These are phyloP conservation scores for Leucopsar rothschildi DNA, from an alignment of 2,113 vertebrate species.

Conservation along the genomic window DNA sequence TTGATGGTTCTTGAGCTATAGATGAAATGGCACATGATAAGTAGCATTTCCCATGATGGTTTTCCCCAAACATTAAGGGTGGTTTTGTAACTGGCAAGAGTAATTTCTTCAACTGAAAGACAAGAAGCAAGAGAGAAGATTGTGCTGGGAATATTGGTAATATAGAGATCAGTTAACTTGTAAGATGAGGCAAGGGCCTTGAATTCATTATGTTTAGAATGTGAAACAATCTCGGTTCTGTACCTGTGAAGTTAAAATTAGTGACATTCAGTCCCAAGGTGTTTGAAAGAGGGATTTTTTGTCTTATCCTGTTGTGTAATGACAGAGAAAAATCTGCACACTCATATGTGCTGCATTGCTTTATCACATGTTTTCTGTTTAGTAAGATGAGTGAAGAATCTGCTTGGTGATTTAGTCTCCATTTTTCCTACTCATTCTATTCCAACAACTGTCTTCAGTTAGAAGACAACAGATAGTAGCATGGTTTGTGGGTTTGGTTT, in stretches of 20 bases:
- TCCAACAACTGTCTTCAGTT: background rate
- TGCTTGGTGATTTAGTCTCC: background rate
- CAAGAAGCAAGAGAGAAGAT: background rate
- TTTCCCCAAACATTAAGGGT: background rate
- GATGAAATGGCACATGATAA: background rate
- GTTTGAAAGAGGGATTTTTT: background rate
- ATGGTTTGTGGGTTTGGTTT: accelerated
- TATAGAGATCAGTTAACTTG: accelerated
- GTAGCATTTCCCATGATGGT: accelerated
- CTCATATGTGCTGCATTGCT: background rate
- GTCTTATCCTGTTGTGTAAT: background rate
- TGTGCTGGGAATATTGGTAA: background rate
- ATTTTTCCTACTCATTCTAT: background rate
- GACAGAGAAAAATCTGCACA: background rate
- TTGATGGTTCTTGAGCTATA: background rate
- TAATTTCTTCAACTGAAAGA: background rate
- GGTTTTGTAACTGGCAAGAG: background rate
- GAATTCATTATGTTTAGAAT: background rate
- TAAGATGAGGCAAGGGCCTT: background rate
- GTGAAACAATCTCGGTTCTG: background rate
- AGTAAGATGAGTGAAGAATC: background rate
- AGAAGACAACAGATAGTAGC: background rate
- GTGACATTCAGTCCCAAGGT: background rate
- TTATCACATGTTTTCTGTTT: background rate
- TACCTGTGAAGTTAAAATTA: background rate